These are phyloP conservation scores for Hipparchia semele DNA, from an alignment of 2,888 invertebrate species.

Conservation along the genomic window DNA sequence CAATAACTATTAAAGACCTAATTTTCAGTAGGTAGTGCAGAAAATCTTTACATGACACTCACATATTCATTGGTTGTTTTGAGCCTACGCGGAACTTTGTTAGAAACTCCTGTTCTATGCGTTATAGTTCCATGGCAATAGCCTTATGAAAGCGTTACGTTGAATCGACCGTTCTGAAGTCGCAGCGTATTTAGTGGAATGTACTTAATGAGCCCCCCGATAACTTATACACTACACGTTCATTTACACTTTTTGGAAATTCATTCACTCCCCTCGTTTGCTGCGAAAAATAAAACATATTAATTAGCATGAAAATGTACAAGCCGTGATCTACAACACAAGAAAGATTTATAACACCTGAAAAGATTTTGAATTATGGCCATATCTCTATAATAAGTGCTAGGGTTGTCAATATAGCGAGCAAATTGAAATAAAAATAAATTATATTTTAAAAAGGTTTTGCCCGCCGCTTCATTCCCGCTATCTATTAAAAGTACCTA, in stretches of 20 bases:
- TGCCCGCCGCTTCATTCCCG: too few species aligned
- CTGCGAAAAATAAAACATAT: conserved; percentile 70
- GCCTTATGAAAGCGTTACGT: conserved; percentile 26
- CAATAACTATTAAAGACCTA: too few species aligned
- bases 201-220: conserved; percentile 69
- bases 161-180: conserved; percentile 53
- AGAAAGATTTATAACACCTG: conserved; percentile 54
- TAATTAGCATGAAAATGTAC: conserved; percentile 72
- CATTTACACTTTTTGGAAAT: conserved; percentile 75
- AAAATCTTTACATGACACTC: too few species aligned
- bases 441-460: too few species aligned
- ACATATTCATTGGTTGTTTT: too few species aligned
- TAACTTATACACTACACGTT: conserved; percentile 74
- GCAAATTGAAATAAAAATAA: background rate
- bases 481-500: too few species aligned
- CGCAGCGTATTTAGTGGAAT: conserved; percentile 53
- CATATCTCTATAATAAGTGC: conserved; percentile 32
- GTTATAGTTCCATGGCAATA: background rate
- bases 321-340: conserved; percentile 62
- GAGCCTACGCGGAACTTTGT: too few species aligned
- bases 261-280: conserved; percentile 69
- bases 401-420: background rate
- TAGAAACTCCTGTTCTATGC: too few species aligned
- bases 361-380: conserved; percentile 44
- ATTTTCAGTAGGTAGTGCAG: too few species aligned